These are phyloP conservation scores for Heptranchias perlo DNA, from an alignment of 2,113 vertebrate genomes.

Conservation along the genomic window DNA sequence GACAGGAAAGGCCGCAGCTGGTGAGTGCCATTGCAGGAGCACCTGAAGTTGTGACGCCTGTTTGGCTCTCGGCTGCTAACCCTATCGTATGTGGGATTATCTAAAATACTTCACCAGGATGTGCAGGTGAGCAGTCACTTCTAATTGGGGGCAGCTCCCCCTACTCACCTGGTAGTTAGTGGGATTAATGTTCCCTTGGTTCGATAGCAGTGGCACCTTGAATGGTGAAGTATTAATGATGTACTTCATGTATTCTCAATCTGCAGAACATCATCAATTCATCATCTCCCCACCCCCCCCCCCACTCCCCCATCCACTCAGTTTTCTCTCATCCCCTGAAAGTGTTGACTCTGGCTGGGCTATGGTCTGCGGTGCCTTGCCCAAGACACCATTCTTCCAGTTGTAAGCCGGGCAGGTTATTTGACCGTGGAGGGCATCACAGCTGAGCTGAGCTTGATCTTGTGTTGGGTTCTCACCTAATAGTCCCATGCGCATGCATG, in stretches of 20 bases:
- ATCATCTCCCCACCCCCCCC: too few relatives aligned
- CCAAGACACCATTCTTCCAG: not conserved
- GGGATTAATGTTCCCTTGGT: not conserved
- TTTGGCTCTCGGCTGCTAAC: not conserved
- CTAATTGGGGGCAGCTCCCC: not conserved
- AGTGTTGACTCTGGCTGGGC: not conserved
- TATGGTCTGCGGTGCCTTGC: not conserved
- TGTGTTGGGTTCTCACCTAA: not conserved
- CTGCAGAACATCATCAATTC: too few relatives aligned
- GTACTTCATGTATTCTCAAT: too few relatives aligned
- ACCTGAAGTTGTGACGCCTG: not conserved
- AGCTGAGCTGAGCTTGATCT: not conserved
- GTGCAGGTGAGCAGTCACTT: not conserved
- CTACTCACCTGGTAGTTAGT: not conserved
- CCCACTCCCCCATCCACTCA: too few relatives aligned
- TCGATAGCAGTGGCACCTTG: not conserved
- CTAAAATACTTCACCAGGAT: not conserved
- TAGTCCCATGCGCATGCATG: not conserved
- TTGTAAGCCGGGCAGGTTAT: not conserved
- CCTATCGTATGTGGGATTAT: not conserved
- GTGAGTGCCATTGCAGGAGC: not conserved
- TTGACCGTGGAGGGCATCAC: not conserved
- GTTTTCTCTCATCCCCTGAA: too few relatives aligned
- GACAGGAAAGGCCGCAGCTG: not conserved
- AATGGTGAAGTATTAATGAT: too few relatives aligned